A percentile compares a stretch with the other conserved stretches of the same genome.
Evolutionary conservation across 2,888 invertebrate genomes (phyloP).

Genomic region (Agriotes lineatus): DNA sequence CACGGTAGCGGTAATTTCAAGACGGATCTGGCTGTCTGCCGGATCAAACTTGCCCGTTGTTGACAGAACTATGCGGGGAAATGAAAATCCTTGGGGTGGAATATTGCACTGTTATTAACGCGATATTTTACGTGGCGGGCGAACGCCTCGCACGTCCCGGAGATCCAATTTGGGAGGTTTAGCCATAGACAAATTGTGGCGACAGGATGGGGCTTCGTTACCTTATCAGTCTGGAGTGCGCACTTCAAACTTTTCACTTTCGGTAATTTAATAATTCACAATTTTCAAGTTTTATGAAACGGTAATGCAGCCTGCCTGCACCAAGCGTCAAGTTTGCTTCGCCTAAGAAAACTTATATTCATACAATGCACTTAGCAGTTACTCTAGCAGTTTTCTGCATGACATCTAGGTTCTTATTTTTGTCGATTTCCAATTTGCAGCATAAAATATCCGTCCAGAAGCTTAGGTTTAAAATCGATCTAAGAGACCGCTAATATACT

Average conservation of each 20-base stretch:
- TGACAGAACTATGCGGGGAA: constrained; percentile 25
- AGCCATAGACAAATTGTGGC: constrained; percentile 8
- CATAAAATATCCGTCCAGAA: no score
- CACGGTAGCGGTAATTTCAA: constrained; percentile 41
- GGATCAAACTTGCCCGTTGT: constrained; percentile 26
- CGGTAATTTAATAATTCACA: neutral
- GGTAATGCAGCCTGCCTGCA: no score
- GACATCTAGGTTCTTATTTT: no score
- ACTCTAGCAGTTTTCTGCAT: no score
- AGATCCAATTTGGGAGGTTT: constrained; percentile 8
- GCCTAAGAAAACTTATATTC: no score
- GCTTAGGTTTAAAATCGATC: no score
- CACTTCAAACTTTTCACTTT: neutral
- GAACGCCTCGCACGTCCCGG: constrained; percentile 9
- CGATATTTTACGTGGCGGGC: constrained; percentile 7
- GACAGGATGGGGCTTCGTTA: neutral
- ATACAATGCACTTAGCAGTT: no score
- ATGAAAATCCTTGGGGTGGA: constrained; percentile 24
- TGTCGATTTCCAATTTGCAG: no score
- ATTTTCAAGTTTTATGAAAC: neutral
- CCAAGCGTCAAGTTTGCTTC: no score
- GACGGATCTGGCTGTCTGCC: constrained; percentile 25
- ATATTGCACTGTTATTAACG: constrained; percentile 19
- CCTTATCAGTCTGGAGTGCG: neutral
- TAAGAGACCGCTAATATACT: no score